A percentile compares a stretch with the other conserved stretches of the same genome.
Evolutionary conservation across 2,888 invertebrate species (phyloP).

Genomic region (Drosophila imparisetae): DNA sequence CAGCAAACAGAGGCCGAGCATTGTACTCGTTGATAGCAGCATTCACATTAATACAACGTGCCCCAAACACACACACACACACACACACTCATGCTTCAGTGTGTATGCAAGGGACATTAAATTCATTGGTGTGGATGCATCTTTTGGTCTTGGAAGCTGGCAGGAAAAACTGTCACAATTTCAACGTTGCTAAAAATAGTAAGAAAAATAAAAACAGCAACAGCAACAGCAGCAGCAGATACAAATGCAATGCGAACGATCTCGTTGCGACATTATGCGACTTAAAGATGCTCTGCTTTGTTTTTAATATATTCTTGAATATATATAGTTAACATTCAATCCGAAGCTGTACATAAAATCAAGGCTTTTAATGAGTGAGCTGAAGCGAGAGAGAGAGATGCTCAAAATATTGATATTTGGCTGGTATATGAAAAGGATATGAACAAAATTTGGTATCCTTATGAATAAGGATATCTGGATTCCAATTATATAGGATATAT

Average conservation of each 20-base stretch:
- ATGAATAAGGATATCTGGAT: background rate
- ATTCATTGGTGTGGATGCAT: constrained; percentile 37
- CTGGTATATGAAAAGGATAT: background rate
- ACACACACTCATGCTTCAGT: constrained; percentile 3
- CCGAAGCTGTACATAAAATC: background rate
- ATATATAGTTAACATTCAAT: background rate
- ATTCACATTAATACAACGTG: constrained; percentile 8
- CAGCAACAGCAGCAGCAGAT: constrained; percentile 27
- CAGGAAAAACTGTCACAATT: constrained; percentile 76
- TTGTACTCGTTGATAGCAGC: constrained; percentile 45
- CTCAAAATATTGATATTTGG: background rate
- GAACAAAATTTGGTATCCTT: background rate
- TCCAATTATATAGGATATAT: background rate
- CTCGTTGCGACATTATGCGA: background rate
- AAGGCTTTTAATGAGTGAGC: background rate
- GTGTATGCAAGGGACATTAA: constrained; percentile 33
- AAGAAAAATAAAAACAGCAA: constrained; percentile 44
- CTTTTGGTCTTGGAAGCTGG: constrained; percentile 46
- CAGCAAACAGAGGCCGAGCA: constrained; percentile 32
- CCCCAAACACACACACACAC: constrained; percentile 12
- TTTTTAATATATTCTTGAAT: background rate
- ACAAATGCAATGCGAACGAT: constrained; percentile 1
- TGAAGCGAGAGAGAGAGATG: background rate
- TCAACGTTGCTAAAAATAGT: constrained; percentile 75
- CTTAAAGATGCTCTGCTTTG: constrained; percentile 12